Evolutionary conservation across 2,113 vertebrate genomes (phyloP).

Genomic region (Pteropus alecto): DNA sequence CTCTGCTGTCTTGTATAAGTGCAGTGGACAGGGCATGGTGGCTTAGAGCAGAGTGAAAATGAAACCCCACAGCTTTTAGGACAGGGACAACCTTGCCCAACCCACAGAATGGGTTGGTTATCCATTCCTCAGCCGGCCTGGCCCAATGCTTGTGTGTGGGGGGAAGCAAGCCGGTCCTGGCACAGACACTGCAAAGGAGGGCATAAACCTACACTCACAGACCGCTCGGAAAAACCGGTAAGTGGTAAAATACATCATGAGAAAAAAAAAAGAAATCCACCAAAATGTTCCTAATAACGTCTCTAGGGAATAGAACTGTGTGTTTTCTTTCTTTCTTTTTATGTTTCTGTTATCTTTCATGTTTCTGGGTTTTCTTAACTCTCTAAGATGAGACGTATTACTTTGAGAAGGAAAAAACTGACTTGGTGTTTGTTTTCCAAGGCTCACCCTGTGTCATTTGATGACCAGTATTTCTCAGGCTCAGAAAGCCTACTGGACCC

Average conservation of each 20-base stretch:
- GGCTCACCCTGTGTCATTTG: neutral
- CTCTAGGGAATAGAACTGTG: neutral
- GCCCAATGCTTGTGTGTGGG: neutral
- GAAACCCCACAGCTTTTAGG: neutral
- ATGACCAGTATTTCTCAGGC: neutral
- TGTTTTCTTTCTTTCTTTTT: neutral
- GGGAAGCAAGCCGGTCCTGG: neutral
- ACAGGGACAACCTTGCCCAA: neutral
- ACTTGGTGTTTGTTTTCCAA: neutral
- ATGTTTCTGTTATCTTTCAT: neutral
- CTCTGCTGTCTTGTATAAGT: rapidly evolving
- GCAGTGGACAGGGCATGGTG: neutral
- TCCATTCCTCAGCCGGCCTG: neutral
- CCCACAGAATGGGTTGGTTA: rapidly evolving
- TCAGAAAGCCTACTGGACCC: neutral
- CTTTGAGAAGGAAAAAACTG: neutral
- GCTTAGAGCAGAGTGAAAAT: too few relatives aligned
- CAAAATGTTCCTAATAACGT: too few relatives aligned
- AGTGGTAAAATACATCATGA: neutral
- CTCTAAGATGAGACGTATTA: neutral
- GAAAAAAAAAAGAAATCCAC: neutral
- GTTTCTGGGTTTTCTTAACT: neutral
- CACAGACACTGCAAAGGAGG: neutral
- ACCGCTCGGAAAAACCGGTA: neutral
- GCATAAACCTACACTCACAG: neutral